These are phyloP conservation scores for Saccopteryx bilineata DNA, from an alignment of 2,113 vertebrate species.

Conservation along the genomic window DNA sequence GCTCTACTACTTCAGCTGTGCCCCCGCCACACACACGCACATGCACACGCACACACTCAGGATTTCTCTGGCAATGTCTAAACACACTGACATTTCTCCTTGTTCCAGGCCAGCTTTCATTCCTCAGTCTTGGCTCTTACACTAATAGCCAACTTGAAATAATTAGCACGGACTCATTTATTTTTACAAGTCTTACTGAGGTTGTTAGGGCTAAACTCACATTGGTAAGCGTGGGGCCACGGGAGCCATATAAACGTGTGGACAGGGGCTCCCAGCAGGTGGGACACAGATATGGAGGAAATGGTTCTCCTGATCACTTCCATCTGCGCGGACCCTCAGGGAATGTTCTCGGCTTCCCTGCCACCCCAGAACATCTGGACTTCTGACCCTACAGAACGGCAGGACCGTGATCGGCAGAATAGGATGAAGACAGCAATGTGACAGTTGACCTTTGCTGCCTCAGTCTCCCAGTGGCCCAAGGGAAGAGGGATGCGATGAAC, in stretches of 20 bases:
- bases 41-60: too few relatives aligned
- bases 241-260: not conserved
- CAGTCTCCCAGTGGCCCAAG: not conserved
- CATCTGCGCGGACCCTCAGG: not conserved
- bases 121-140: conserved; percentile 43
- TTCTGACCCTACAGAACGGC: not conserved
- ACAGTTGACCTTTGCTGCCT: not conserved
- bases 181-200: conserved; percentile 20
- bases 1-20: not conserved
- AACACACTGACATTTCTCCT: conserved; percentile 38
- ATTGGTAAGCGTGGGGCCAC: not conserved
- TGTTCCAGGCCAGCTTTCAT: conserved; percentile 48
- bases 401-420: not conserved
- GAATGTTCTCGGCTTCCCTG: not conserved
- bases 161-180: conserved; percentile 53
- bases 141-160: conserved; percentile 41
- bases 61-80: conserved; percentile 34
- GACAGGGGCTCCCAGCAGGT: not conserved
- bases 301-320: rapidly evolving
- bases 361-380: not conserved
- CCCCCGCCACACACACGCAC: too few relatives aligned
- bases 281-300: not conserved
- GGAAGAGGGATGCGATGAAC: not conserved
- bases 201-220: not conserved
- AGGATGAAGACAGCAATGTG: not conserved